phyloP scores from a whole-genome alignment of 2,888 invertebrate species.

The Dicyrtoma fusca region DNA sequence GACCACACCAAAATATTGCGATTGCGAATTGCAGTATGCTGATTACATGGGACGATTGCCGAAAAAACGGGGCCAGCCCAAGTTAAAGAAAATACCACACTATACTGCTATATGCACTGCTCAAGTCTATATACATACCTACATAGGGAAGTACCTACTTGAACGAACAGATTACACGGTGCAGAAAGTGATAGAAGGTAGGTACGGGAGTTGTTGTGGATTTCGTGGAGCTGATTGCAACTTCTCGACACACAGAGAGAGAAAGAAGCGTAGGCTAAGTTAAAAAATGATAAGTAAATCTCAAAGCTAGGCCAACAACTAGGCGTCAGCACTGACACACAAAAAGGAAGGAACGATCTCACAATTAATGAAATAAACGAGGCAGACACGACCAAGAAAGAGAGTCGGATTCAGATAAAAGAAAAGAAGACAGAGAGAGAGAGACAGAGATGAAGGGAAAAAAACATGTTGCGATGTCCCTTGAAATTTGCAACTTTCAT shows the following conservation, averaged over 20 bases:
- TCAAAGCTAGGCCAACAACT: neutral
- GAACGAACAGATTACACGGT: too few species aligned
- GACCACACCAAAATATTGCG: too few species aligned
- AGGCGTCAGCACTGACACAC: neutral
- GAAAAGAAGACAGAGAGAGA: neutral
- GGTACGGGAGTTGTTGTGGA: too few species aligned
- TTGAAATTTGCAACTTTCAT: too few species aligned
- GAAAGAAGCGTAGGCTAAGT: neutral
- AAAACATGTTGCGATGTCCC: neutral
- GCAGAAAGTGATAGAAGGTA: too few species aligned
- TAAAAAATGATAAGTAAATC: neutral
- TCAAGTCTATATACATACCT: too few species aligned
- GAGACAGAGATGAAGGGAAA: neutral
- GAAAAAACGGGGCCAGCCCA: too few species aligned
- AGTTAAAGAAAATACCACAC: too few species aligned
- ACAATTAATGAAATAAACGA: slow-evolving; percentile 5
- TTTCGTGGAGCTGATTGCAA: neutral
- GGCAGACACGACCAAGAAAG: neutral
- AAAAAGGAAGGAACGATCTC: neutral
- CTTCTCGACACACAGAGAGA: neutral
- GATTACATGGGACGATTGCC: too few species aligned
- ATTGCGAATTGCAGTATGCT: too few species aligned
- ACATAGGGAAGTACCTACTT: too few species aligned
- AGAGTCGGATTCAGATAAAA: neutral
- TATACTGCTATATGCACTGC: too few species aligned